Conservation (phyloP, 53 echinoderm and acorn worm species). For the Mesocentrotus franciscanus region DNA sequence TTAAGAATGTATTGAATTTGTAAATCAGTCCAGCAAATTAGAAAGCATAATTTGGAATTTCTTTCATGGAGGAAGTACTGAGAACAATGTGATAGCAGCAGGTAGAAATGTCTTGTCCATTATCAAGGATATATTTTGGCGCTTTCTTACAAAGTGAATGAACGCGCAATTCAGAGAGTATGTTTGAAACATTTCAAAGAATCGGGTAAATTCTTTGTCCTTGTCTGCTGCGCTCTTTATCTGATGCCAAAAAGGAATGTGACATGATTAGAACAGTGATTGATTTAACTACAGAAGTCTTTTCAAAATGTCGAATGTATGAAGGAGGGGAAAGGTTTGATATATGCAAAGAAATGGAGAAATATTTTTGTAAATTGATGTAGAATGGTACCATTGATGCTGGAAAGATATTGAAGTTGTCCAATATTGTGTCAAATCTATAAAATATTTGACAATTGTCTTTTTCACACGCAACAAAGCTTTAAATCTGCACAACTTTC, state of each 20-base stretch:
- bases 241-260: background rate
- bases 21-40: background rate
- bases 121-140: background rate
- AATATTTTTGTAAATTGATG: conserved; percentile 5
- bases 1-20: background rate
- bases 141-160: background rate
- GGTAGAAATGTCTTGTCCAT: background rate
- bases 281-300: background rate
- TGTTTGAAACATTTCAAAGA: background rate
- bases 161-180: background rate
- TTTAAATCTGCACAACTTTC: background rate
- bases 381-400: background rate
- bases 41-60: background rate
- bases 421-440: background rate
- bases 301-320: background rate
- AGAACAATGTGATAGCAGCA: background rate
- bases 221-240: background rate
- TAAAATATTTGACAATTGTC: background rate
- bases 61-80: background rate
- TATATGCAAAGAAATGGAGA: conserved; percentile 10
- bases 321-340: background rate
- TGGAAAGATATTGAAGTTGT: background rate
- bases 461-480: background rate
- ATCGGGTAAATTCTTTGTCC: background rate
- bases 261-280: background rate